Evolutionary conservation across 2,888 invertebrate species (phyloP), one percentile per base, ranked within the genome.

Genomic region (Leptinotarsa haldemani): DNA sequence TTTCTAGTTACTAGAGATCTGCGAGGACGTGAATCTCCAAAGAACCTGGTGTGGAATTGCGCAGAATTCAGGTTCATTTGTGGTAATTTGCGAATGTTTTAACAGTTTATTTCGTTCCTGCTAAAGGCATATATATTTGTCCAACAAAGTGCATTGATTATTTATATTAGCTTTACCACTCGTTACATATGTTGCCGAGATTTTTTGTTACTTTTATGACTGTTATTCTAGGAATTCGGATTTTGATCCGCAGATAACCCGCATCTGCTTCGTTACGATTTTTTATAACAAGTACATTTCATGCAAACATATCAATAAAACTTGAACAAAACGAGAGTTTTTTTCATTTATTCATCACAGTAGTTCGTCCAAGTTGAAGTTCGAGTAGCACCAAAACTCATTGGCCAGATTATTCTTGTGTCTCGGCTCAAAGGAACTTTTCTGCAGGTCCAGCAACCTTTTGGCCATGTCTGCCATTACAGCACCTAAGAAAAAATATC

Each of bases 341-440:
- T 56, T 56, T 56, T 30, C 7, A 9, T 12, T 40, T 40, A 56
- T 56, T 20, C 1, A 3, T 65, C 80, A 76, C 74, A 86, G 78
- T 71, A 78, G 80, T 68, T 81, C 68, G 84, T 94, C 93, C 76
- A 94, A 89, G 86, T 94, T 89, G 87, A 95, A 98, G 89, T 98
- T 98, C 63, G 96, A 91, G 88, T 92, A 98, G 88, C 97, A 97
- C 65, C 91, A 91, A 89, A 98, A 98, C 87, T 96, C 95, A 88
- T 98, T 98, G 0, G 94, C 96, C 83, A 98, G 90, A 88, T 97
- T 97, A 81, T 95, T 96, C 82, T 92, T 91, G 87, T 98, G 98
- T 70, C 89, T 90, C 0, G 98, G 98, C 80, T 90, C 88, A 86
- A 96, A 98, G 9, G 86, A 82, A 77, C 93, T 94, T 82, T 91